Evolutionary conservation across 1,140 invertebrate species (phyloP).

Genomic region (Sarcophaga peregrina): DNA sequence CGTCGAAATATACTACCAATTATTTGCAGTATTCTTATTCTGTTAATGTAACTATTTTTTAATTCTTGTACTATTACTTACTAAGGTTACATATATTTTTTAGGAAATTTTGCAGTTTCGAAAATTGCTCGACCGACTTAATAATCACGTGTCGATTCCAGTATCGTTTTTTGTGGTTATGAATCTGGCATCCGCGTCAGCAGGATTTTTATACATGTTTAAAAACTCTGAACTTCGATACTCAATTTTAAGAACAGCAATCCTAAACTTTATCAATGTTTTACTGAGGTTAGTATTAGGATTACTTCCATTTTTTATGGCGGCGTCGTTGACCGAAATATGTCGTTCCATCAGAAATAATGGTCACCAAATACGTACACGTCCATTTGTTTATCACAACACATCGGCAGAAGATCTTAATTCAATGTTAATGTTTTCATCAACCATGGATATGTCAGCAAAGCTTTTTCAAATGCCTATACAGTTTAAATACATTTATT

Average conservation of each 20-base stretch:
- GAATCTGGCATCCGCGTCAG: constrained; percentile 77
- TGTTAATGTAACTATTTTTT: not conserved
- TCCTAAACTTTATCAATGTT: constrained; percentile 74
- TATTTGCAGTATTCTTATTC: no score
- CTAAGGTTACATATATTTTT: constrained; percentile 49
- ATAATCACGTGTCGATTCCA: constrained; percentile 77
- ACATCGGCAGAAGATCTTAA: constrained; percentile 79
- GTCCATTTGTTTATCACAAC: constrained; percentile 82
- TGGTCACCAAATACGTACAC: constrained; percentile 80
- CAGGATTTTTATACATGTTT: constrained; percentile 76
- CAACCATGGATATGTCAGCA: constrained; percentile 78
- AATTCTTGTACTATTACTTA: not conserved
- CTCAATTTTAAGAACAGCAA: constrained; percentile 70
- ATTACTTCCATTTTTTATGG: constrained; percentile 76
- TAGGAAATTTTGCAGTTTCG: constrained; percentile 81
- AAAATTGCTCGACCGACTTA: constrained; percentile 79
- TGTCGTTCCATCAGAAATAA: constrained; percentile 76
- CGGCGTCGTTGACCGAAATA: constrained; percentile 80
- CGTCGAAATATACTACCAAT: no score
- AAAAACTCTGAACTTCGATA: constrained; percentile 66
- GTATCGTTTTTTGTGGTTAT: constrained; percentile 80
- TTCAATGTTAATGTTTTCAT: constrained; percentile 80
- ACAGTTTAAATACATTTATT: constrained; percentile 74
- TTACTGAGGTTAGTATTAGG: constrained; percentile 77
- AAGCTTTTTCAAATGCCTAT: constrained; percentile 79